Conservation (phyloP, 2,113 vertebrate genomes). For the Herpailurus yagouaroundi region DNA sequence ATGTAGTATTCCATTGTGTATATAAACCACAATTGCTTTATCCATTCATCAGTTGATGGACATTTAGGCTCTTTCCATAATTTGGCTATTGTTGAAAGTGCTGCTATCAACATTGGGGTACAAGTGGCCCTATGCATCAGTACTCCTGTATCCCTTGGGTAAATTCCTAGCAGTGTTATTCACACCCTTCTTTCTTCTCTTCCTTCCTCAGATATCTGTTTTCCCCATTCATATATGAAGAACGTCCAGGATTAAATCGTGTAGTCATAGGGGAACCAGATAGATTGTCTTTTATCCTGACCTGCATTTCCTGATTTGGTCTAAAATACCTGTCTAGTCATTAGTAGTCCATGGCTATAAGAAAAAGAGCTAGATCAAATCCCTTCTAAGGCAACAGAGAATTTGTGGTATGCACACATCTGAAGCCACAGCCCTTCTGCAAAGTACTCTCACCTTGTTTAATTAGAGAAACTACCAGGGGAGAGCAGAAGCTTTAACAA, state of each 20-base stretch:
- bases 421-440: neutral
- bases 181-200: neutral
- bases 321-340: neutral
- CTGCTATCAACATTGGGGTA: too few species aligned
- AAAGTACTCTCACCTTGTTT: neutral
- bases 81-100: too few species aligned
- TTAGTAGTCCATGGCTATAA: neutral
- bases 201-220: neutral
- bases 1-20: too few species aligned
- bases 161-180: neutral
- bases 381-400: neutral
- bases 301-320: neutral
- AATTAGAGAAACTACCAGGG: neutral
- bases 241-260: neutral
- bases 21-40: too few species aligned
- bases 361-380: neutral
- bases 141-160: too few species aligned
- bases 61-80: too few species aligned
- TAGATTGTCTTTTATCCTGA: neutral
- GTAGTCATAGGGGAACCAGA: neutral
- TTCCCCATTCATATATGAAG: neutral
- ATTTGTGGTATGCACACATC: accelerated
- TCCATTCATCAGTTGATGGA: too few species aligned
- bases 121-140: too few species aligned
- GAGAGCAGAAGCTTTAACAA: neutral